Base-by-base conservation (phyloP, 2,113 vertebrate genomes). In the Pachycephala philippinensis region DNA sequence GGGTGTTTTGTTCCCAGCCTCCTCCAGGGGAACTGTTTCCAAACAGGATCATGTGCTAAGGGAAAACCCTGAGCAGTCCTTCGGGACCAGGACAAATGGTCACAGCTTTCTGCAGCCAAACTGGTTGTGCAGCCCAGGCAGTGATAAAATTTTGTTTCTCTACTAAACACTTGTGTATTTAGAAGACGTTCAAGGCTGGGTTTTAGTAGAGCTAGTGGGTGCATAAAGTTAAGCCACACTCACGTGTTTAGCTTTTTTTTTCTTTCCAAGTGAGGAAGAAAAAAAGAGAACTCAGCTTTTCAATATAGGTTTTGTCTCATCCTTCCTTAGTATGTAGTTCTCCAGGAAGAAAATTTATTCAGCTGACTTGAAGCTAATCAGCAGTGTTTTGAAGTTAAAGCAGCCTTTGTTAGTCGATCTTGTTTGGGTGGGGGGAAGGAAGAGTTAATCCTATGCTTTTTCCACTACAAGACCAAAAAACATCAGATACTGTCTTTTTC, bases 311-410 rank as follows among this genome's bases (percentile, higher is more conserved):
- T 93, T 80, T 88, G 14, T 54, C 40, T 59, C 39, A 45, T 60
- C 21, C 15, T 76, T 40, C 47, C 26, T 59, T 15, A 10, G 11
- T 52, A 74, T 9, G 9, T 33, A 24, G 18, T 33, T 93, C 77
- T 54, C 28, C 75, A 86, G 17, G 7, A 47, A 91, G 63, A 39
- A 83, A 74, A 59, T 91, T 44, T 50, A 52, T 77, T 92, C 35
- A 49, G 19, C 33, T 75, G 35, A 71, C 52, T 78, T 77, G 15
- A 44, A 91, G 8, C 1, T 88, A 80, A 77, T 88, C 59, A 85
- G 30, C 33, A 69, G 11, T 47, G 15, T 39, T 91, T 65, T 90
- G 75, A 93, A 93, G 35, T 74, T 93, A 93, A 93, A 83, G 44
- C 6, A 77, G 79, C 33, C 39, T 86, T 90, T 77, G 14, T 74